These are phyloP conservation scores for Marasmarcha lunaedactyla DNA, from an alignment of 2,888 invertebrate genomes.

Conservation along the genomic window DNA sequence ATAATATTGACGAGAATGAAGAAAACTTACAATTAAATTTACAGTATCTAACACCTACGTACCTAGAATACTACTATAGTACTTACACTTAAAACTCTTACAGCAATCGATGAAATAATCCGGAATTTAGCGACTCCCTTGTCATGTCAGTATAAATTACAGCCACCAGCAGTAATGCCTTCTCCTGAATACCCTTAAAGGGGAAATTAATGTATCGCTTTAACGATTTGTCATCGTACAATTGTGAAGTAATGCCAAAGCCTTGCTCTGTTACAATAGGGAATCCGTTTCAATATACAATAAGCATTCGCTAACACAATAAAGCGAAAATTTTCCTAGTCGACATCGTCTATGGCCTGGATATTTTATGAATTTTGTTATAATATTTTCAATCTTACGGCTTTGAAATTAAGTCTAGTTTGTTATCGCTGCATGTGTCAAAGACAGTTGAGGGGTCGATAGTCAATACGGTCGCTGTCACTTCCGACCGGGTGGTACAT, in stretches of 20 bases:
- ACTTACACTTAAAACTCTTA: too few species aligned
- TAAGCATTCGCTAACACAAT: constrained; percentile 60
- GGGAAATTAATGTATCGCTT: constrained; percentile 38
- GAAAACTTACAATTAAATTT: too few species aligned
- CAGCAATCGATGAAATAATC: constrained; percentile 12
- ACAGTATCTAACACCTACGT: too few species aligned
- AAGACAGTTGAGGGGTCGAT: constrained; percentile 25
- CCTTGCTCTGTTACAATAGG: constrained; percentile 39
- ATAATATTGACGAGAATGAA: too few species aligned
- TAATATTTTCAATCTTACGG: constrained; percentile 31
- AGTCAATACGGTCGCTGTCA: constrained; percentile 28
- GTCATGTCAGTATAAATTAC: constrained; percentile 22
- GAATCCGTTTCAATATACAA: constrained; percentile 53
- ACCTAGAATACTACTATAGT: too few species aligned
- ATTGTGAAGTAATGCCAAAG: constrained; percentile 44
- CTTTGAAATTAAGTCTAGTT: constrained; percentile 22
- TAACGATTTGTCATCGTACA: constrained; percentile 51
- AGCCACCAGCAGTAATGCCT: constrained; percentile 25
- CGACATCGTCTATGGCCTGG: constrained; percentile 24
- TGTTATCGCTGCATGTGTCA: constrained; percentile 25
- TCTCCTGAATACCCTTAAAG: constrained; percentile 23
- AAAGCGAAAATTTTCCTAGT: constrained; percentile 51
- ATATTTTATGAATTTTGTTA: constrained; percentile 33
- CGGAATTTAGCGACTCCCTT: constrained; percentile 11
- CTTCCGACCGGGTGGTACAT: constrained; percentile 26